Conservation (phyloP, 2,888 invertebrate genomes). For the Leptopterna dolabrata region DNA sequence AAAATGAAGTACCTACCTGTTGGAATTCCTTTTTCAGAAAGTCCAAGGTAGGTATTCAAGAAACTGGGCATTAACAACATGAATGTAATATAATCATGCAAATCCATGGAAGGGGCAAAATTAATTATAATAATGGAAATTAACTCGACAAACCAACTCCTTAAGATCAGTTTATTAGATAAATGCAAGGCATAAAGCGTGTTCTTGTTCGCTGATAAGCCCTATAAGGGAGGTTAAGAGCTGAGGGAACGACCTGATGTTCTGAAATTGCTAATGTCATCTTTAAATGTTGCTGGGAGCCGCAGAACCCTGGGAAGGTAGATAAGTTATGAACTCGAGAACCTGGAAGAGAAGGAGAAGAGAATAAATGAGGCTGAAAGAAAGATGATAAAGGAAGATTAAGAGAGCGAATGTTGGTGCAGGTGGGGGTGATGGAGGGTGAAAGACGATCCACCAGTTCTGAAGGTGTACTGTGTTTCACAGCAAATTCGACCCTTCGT, state of each 20-base stretch:
- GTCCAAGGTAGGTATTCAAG: no score
- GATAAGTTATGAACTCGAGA: conserved; percentile 17
- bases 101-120: no score
- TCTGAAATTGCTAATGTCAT: conserved; percentile 22
- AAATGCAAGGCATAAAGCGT: no score
- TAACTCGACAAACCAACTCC: no score
- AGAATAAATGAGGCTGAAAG: conserved; percentile 38
- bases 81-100: no score
- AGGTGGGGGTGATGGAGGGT: neutral
- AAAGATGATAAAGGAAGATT: conserved; percentile 32
- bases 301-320: neutral
- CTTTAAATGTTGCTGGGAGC: conserved; percentile 11
- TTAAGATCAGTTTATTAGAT: no score
- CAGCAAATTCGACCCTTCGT: neutral
- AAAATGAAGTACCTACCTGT: no score
- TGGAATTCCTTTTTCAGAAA: no score
- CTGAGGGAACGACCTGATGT: neutral
- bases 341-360: neutral
- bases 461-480: neutral
- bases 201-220: neutral
- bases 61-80: no score
- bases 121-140: no score
- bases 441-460: neutral
- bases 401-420: neutral
- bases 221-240: neutral